Evolutionary conservation across 35 echinoderm and acorn worm species (phyloP), one percentile per base, ranked within the genome.

Genomic region (Apostichopus japonicus): DNA sequence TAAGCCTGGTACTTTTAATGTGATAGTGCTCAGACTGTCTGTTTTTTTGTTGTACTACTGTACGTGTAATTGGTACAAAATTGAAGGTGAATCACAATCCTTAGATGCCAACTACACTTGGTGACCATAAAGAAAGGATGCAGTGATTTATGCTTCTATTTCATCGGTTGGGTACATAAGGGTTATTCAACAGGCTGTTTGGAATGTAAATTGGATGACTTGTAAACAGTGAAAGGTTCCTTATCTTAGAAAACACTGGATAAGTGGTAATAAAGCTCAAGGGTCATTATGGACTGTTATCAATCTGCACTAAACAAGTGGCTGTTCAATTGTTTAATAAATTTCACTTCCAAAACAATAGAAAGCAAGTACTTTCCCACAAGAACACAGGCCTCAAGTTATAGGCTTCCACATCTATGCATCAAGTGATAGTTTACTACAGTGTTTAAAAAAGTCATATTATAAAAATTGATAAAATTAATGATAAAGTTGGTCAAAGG

Each of bases 121-220:
- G n/a, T 75, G 71, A 75, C 71, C 71, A 75, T 19, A 19, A 75
- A 23, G 22, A 75, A 21, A 8, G 15, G 17, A n/a, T 7, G 71
- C 21, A 11, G 15, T 75, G 71, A 75, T 75, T 75, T 75, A 75
- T 23, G 6, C 71, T 75, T 75, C 14, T 23, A 75, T 75, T 6
- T 23, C 21, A 7, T 75, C 2, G 1, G 13, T 61, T 13, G 13
- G 57, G 13, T 13, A 61, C 8, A 61, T 7, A 61, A 21, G 16
- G 71, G 22, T 75, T 75, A 21, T 75, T 6, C 5, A 75, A 75
- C 15, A 75, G 71, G 16, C 13, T 23, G 71, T 75, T 75, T 21
- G 71, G 71, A 75, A 75, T 75, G 71, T 75, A 75, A 75, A 75
- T 75, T 75, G 71, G 71, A 75, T 4, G 71, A 75, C 5, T 75